Conservation (phyloP, 1,140 invertebrate genomes). For the Pygmarrhopalites habei region DNA sequence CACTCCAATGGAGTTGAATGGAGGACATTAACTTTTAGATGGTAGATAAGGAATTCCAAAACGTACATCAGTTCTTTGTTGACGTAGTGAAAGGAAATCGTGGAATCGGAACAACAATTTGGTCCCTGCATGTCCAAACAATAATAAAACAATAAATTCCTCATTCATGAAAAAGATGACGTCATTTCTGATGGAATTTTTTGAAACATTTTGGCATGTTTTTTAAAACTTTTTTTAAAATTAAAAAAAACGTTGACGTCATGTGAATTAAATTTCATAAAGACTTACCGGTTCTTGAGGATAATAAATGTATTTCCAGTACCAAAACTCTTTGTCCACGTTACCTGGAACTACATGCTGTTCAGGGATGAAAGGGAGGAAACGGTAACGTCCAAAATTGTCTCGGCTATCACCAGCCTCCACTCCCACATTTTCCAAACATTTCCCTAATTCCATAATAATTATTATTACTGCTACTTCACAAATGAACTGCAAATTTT, state of each 20-base stretch:
- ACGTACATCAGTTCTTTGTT: conserved; percentile 90
- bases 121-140: conserved; percentile 58
- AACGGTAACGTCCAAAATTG: conserved; percentile 70
- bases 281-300: conserved; percentile 47
- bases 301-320: conserved; percentile 92
- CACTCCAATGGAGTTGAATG: too few relatives aligned
- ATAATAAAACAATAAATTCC: neutral
- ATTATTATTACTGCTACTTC: too few relatives aligned
- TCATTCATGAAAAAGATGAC: too few relatives aligned
- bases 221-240: too few relatives aligned
- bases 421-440: conserved; percentile 78
- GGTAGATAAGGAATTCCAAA: conserved; percentile 91
- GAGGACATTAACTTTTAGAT: conserved; percentile 50
- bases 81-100: conserved; percentile 94
- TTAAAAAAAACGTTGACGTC: too few relatives aligned
- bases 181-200: too few relatives aligned
- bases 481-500: too few relatives aligned
- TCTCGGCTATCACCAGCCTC: conserved; percentile 80
- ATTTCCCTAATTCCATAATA: conserved; percentile 69
- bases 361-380: conserved; percentile 88
- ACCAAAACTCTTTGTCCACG: conserved; percentile 55
- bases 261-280: too few relatives aligned
- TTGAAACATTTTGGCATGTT: too few relatives aligned
- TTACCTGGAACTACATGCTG: conserved; percentile 56
- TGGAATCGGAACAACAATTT: conserved; percentile 90